A percentile compares a stretch with the other conserved stretches of the same genome.
Evolutionary conservation across 2,888 invertebrate species (phyloP).

Genomic region (Oligia fasciuncula): DNA sequence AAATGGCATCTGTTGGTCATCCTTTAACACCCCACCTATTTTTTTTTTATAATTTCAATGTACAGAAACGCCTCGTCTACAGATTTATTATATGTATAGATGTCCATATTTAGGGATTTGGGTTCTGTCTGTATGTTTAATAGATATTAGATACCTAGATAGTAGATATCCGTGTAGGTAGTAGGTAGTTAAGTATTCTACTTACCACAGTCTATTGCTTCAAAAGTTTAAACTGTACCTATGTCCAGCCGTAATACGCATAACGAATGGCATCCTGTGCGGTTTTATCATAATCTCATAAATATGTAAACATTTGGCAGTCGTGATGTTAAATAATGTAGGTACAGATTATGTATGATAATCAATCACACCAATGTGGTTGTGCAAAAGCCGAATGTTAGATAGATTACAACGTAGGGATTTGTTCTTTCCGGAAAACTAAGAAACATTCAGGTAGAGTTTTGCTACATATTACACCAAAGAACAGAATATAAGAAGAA

Average conservation of each 20-base stretch:
- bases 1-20: too few relatives aligned
- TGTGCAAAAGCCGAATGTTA: not conserved
- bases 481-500: not conserved
- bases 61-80: too few relatives aligned
- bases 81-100: too few relatives aligned
- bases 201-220: not conserved
- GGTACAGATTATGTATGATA: not conserved
- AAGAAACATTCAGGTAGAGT: not conserved
- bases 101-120: too few relatives aligned
- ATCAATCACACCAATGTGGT: not conserved
- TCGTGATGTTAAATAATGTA: not conserved
- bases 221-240: conserved; percentile 12
- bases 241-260: conserved; percentile 7
- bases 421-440: not conserved
- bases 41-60: too few relatives aligned
- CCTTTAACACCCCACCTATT: too few relatives aligned
- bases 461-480: not conserved
- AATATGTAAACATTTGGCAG: conserved; percentile 34
- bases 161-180: not conserved
- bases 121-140: not conserved
- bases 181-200: not conserved
- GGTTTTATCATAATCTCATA: conserved; percentile 31
- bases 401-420: not conserved
- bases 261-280: conserved; percentile 31
- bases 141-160: not conserved